Evolutionary conservation across 1,140 invertebrate species (phyloP), one percentile per base, ranked within the genome.

Genomic region (Psix sp.): DNA sequence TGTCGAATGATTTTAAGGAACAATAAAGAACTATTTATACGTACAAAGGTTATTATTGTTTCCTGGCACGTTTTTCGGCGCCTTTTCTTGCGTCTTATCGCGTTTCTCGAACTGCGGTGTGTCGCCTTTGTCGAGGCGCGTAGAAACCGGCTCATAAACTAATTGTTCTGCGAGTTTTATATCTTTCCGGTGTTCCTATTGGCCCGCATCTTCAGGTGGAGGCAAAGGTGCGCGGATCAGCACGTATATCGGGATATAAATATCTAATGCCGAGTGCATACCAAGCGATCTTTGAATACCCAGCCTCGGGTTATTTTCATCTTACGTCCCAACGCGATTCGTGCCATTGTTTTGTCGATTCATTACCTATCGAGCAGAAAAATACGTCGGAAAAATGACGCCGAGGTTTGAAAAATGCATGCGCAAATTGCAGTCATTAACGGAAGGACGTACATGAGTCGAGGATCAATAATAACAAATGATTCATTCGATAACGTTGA

Each of bases 241-340:
- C 62, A 67, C 66, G 60, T 68, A 70, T 68, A 76, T 75, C 72
- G 66, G 79, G 76, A 45, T 82, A 82, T 82, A 83, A 82, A 83
- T 81, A 82, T 80, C 82, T 63, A 77, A 75, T 70, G 66, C 73
- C 81, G 77, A 80, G 79, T 72, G 78, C 79, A 83, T 81, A 76
- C 78, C 77, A 48, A 18, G 77, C 82, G 75, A 46, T 77, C 74
- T 66, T 73, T 33, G 80, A 76, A 83, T 83, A 71, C 76, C 77
- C 74, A 74, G 78, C 80, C 78, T 79, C 60, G 46, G 63, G 80
- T 76, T 82, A 82, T 81, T 82, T 83, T 81, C 74, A 78, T 80
- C 76, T 63, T 67, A 74, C 77, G 48, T 48, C 46, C 54, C 21
- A 59, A 51, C 24, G 20, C 24, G 31, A 45, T 57, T 43, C 42